Evolutionary conservation across 2,888 invertebrate genomes (phyloP), one percentile per base, ranked within the genome.

Genomic region (Drosophila anomalata): DNA sequence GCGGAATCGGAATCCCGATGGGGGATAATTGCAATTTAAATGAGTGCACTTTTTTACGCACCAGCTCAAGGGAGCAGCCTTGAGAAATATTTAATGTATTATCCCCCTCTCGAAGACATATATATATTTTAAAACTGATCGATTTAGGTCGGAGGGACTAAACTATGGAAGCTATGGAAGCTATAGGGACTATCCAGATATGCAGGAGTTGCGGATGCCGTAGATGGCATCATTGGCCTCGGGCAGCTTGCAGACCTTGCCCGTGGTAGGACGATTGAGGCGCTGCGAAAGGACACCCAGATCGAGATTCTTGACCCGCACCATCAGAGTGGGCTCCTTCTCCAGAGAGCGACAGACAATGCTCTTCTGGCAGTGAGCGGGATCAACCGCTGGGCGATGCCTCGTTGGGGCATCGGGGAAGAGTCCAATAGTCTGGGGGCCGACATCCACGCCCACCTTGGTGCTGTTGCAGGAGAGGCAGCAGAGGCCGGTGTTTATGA

Each of bases 401-500:
- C 31, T 11, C 47, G 58, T 7, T 44, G 53, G 14, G 0, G 83
- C 76, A 62, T 76, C 75, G 0, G 79, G 77, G 59, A 88, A 29
- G 0, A 78, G 53, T 4, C 72, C 66, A 3, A 87, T 60, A 0
- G 53, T 33, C 1, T 69, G 24, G 0, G 76, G 77, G 2, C 79
- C 84, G 0, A 85, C 78, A 9, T 87, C 83, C 47, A 78, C 76
- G 26, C 91, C 90, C 7, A 91, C 79, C 1, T 66, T 75, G 0
- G 70, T 48, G 3, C 74, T 78, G 52, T 89, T 89, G 41, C 92
- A 92, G 0, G 88, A 87, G 3, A 90, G 26, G 52, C 92, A 91
- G 2, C 76, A 67, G 0, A 91, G 36, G 6, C 81, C 77, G 0
- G 74, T 68, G 51, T 84, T 79, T 2, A 91, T 79, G 11, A 89